Evolutionary conservation across 2,113 vertebrate genomes (phyloP).

Genomic region (Trinectes maculatus): DNA sequence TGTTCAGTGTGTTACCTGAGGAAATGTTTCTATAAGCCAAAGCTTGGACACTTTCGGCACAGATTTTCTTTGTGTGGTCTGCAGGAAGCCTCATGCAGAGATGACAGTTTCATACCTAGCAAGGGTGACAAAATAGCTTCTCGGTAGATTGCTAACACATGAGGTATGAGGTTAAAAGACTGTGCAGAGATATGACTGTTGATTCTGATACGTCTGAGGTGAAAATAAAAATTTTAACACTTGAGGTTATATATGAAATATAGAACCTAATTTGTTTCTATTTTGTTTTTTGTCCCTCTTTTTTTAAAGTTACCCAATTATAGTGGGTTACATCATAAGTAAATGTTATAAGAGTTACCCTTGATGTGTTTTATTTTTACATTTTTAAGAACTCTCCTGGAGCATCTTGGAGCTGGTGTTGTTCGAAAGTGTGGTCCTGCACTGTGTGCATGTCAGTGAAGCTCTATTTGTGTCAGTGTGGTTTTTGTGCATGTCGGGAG

Average conservation of each 20-base stretch:
- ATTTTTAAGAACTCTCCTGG: no score
- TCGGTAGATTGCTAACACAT: constrained; percentile 17
- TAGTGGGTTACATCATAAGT: no score
- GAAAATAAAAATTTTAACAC: no score
- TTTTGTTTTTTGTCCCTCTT: no score
- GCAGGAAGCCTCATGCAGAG: constrained; percentile 1
- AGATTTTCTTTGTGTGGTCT: constrained; percentile 24
- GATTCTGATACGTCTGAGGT: no score
- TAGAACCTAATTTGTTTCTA: background rate
- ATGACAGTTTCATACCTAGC: constrained; percentile 15
- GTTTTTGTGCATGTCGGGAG: constrained; percentile 27
- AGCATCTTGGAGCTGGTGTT: background rate
- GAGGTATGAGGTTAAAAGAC: background rate
- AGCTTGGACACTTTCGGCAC: background rate
- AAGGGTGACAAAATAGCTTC: constrained; percentile 18
- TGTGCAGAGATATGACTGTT: constrained; percentile 26
- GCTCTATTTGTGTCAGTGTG: constrained; percentile 48
- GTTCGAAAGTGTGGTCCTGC: constrained; percentile 4
- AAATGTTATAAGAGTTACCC: no score
- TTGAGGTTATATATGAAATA: no score
- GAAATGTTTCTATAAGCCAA: background rate
- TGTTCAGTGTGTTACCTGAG: constrained; percentile 10
- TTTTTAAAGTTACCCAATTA: no score
- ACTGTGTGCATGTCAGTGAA: constrained; percentile 16
- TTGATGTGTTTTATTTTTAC: no score